These are phyloP conservation scores for Aulostomus chinensis DNA, from an alignment of 2,797 vertebrate species.

Conservation along the genomic window DNA sequence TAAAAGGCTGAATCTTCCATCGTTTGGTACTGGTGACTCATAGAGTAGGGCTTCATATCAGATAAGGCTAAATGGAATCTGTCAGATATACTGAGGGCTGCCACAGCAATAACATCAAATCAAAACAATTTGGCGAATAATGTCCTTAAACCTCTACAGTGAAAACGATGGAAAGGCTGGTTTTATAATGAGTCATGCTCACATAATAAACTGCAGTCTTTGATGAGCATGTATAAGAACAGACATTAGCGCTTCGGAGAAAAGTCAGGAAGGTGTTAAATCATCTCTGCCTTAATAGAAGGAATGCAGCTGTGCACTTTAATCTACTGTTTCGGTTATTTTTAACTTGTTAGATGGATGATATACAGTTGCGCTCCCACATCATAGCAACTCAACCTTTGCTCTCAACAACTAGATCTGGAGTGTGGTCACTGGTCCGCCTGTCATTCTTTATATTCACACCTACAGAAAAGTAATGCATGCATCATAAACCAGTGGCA, in stretches of 20 bases:
- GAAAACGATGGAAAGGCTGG: constrained; percentile 27
- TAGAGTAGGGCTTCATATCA: constrained; percentile 42
- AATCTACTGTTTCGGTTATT: constrained; percentile 11
- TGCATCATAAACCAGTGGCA: too few species aligned
- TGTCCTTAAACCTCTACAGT: constrained; percentile 53
- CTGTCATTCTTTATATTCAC: too few species aligned
- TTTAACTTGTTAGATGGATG: constrained; percentile 9
- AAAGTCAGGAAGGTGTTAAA: too few species aligned
- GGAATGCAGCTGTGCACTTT: background rate
- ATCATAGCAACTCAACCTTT: constrained; percentile 16
- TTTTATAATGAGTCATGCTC: constrained; percentile 43
- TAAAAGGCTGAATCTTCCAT: constrained; percentile 38
- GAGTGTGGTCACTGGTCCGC: constrained; percentile 6
- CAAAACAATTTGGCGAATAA: constrained; percentile 58
- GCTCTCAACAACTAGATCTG: constrained; percentile 1
- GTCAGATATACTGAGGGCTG: constrained; percentile 56
- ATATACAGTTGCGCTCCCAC: constrained; percentile 10
- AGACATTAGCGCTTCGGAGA: too few species aligned
- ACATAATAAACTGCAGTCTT: constrained; percentile 26
- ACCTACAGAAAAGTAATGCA: too few species aligned
- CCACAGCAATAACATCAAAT: constrained; percentile 67
- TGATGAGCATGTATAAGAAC: too few species aligned
- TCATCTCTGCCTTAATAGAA: too few species aligned
- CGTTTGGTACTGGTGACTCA: constrained; percentile 55
- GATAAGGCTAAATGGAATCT: constrained; percentile 70